Conservation (phyloP, 2,797 vertebrate genomes). For the Gymnocypris eckloni region DNA sequence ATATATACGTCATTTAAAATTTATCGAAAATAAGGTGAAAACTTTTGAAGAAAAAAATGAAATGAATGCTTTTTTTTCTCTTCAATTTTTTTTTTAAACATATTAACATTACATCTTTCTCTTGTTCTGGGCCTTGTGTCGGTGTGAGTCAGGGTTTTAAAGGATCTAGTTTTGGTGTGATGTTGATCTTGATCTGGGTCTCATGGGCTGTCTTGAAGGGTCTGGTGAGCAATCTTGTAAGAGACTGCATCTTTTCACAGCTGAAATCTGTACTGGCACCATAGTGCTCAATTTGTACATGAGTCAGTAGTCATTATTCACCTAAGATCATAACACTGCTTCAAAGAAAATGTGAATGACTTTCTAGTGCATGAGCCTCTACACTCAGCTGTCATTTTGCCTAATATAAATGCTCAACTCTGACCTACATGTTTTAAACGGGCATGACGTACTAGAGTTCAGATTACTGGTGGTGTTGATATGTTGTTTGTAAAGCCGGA, state of each 20-base stretch:
- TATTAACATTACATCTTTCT: no score
- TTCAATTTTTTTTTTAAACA: no score
- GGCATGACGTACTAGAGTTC: background rate
- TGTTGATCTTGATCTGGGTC: background rate
- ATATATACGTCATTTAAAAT: no score
- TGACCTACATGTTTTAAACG: background rate
- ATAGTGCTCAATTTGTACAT: background rate
- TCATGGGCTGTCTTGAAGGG: background rate
- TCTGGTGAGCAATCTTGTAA: background rate
- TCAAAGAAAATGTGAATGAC: background rate
- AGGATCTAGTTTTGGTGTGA: background rate
- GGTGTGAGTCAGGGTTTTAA: background rate
- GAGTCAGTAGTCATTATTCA: constrained; percentile 5
- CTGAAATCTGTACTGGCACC: background rate
- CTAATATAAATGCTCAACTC: constrained; percentile 19
- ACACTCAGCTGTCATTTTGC: background rate
- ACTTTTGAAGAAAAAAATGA: no score
- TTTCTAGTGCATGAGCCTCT: background rate
- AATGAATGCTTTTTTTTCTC: no score
- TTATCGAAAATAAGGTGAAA: no score
- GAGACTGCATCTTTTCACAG: constrained; percentile 5
- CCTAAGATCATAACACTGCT: background rate
- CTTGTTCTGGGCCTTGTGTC: no score
- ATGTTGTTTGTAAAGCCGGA: constrained; percentile 22
- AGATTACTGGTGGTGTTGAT: constrained; percentile 6